Evolutionary conservation across 2,888 invertebrate genomes (phyloP).

Genomic region (Eilema sororculum): DNA sequence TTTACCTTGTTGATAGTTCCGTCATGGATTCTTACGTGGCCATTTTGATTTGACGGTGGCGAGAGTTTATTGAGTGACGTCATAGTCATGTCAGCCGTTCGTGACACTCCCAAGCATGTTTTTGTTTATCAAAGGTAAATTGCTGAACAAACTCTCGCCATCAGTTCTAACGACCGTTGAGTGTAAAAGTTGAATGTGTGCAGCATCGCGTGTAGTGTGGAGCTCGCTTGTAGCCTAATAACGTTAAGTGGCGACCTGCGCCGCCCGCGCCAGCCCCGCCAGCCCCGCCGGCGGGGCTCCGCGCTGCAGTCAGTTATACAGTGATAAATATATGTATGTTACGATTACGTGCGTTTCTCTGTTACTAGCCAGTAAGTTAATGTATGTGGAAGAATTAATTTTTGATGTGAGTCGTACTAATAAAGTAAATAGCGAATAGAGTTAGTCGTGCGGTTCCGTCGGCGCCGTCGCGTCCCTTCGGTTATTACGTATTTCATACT

Average conservation of each 20-base stretch:
- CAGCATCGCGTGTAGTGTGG: constrained; percentile 30
- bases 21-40: constrained; percentile 41
- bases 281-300: neutral
- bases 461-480: constrained; percentile 45
- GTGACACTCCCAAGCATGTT: no score
- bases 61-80: constrained; percentile 32
- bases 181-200: constrained; percentile 19
- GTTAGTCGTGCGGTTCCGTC: constrained; percentile 42
- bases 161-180: constrained; percentile 13
- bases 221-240: constrained; percentile 36
- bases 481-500: constrained; percentile 57
- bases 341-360: constrained; percentile 50
- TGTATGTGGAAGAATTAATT: constrained; percentile 67
- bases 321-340: constrained; percentile 25
- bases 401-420: constrained; percentile 72
- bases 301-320: constrained; percentile 14
- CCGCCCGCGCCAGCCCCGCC: neutral
- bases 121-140: neutral
- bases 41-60: constrained; percentile 42
- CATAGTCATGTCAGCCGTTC: neutral
- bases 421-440: constrained; percentile 56
- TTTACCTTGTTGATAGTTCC: constrained; percentile 34
- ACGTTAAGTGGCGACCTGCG: constrained; percentile 7
- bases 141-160: constrained; percentile 26
- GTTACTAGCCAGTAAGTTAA: constrained; percentile 66